These are phyloP conservation scores for Stegostoma tigrinum DNA, from an alignment of 2,113 vertebrate species.

Conservation along the genomic window DNA sequence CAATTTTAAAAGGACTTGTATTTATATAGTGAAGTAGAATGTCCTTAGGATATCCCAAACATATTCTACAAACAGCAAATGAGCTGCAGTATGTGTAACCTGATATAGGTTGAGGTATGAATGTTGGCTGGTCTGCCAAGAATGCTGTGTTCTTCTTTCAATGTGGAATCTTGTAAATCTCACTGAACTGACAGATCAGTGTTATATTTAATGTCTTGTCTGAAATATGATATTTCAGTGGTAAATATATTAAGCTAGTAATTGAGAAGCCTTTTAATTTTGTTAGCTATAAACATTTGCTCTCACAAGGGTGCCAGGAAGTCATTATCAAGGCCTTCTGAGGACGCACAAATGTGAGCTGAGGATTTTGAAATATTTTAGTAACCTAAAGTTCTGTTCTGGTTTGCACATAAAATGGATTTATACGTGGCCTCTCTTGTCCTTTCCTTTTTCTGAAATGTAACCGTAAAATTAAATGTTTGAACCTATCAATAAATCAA, in stretches of 20 bases:
- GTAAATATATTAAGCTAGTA: neutral
- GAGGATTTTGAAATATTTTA: neutral
- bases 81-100: neutral
- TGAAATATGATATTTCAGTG: neutral
- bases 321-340: slow-evolving; percentile 15
- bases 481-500: slow-evolving; percentile 27
- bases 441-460: neutral
- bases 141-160: neutral
- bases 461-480: neutral
- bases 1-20: neutral
- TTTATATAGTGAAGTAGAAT: neutral
- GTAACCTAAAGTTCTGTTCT: neutral
- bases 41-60: neutral
- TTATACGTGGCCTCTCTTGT: neutral
- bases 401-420: neutral
- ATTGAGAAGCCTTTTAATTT: slow-evolving; percentile 10
- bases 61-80: neutral
- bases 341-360: neutral
- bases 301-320: neutral
- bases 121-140: neutral
- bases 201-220: neutral
- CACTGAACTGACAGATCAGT: neutral
- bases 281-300: neutral
- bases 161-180: neutral
- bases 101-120: neutral